Evolutionary conservation across 2,888 invertebrate genomes (phyloP).

Genomic region (Pardosa pseudoannulata): DNA sequence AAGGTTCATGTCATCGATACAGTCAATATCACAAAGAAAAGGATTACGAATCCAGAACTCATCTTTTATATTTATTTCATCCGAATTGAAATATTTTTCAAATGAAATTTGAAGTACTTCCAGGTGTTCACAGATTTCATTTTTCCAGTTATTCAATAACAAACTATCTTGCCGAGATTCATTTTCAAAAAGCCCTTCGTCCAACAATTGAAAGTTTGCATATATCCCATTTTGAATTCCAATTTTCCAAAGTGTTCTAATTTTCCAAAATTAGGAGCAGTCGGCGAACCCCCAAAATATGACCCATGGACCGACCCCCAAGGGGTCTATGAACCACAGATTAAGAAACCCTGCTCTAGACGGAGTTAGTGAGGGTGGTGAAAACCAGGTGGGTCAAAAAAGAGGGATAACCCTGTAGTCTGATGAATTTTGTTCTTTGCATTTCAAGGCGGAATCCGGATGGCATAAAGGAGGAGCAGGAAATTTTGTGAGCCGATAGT

Average conservation of each 20-base stretch:
- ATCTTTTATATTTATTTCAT: slow-evolving; percentile 57
- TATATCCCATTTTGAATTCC: slow-evolving; percentile 22
- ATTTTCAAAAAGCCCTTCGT: slow-evolving; percentile 18
- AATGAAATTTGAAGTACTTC: slow-evolving; percentile 25
- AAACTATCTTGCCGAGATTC: slow-evolving; percentile 21
- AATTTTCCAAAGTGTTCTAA: slow-evolving; percentile 50
- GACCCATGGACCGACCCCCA: too few species aligned
- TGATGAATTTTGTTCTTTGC: too few species aligned
- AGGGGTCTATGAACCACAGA: too few species aligned
- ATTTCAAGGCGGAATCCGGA: too few species aligned
- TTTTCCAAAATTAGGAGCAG: too few species aligned
- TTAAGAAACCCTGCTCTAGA: too few species aligned
- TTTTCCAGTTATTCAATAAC: slow-evolving; percentile 25
- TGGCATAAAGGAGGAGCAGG: too few species aligned
- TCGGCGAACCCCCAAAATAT: too few species aligned
- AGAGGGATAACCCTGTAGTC: too few species aligned
- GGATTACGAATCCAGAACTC: slow-evolving; percentile 60
- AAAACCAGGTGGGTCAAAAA: too few species aligned
- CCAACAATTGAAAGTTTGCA: slow-evolving; percentile 21
- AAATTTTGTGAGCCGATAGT: too few species aligned
- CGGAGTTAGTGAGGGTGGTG: too few species aligned
- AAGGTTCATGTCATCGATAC: slow-evolving; percentile 57
- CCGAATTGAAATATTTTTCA: slow-evolving; percentile 47
- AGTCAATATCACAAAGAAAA: slow-evolving; percentile 56
- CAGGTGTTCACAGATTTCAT: slow-evolving; percentile 26